phyloP scores from a whole-genome alignment of 2,113 vertebrate genomes.

The Casuarius casuarius region DNA sequence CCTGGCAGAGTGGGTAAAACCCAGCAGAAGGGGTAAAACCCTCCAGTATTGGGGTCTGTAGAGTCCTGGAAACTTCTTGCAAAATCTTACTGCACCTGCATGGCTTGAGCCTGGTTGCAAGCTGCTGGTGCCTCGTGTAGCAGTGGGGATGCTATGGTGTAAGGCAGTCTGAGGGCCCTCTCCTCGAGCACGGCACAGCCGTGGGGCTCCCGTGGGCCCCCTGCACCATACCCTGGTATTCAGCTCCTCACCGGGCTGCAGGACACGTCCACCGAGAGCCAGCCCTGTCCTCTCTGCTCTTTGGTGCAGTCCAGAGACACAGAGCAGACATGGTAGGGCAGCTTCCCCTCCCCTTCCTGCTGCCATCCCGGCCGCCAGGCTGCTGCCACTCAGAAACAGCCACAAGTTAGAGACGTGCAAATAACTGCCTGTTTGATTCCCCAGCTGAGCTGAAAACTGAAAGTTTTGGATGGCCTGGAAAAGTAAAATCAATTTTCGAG shows the following conservation, averaged over 20 bases:
- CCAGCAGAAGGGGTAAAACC: background rate
- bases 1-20: background rate
- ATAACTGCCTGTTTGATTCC: background rate
- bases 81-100: background rate
- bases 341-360: background rate
- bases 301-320: background rate
- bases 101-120: background rate
- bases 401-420: background rate
- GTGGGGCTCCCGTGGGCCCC: too few relatives aligned
- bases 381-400: background rate
- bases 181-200: background rate
- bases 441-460: rapidly evolving
- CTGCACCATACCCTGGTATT: too few relatives aligned
- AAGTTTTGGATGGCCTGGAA: background rate
- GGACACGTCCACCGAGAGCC: background rate
- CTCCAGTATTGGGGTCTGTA: rapidly evolving
- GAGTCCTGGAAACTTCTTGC: background rate
- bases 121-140: background rate
- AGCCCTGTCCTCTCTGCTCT: rapidly evolving
- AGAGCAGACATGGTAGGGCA: too few relatives aligned
- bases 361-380: rapidly evolving
- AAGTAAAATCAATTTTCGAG: background rate
- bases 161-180: rapidly evolving
- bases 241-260: too few relatives aligned
- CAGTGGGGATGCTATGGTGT: too few relatives aligned